A percentile compares a stretch with the other conserved stretches of the same genome.
phyloP scores from a whole-genome alignment of 2,113 vertebrate species.

The Aramus guarauna region DNA sequence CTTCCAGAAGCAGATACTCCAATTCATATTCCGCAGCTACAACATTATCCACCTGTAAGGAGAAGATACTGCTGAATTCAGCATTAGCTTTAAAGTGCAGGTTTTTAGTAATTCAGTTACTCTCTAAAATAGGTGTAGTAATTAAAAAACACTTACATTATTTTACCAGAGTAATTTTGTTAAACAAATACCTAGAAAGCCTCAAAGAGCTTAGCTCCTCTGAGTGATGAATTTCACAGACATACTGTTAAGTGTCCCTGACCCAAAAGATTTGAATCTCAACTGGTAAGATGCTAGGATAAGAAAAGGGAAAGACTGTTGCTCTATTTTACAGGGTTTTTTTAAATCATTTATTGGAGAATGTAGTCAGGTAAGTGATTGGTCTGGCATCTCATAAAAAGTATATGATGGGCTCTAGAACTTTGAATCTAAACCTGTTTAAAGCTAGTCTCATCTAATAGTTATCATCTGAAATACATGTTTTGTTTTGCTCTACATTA shows the following conservation, averaged over 20 bases:
- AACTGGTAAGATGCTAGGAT: not conserved
- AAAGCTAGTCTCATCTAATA: not conserved
- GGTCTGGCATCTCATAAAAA: not conserved
- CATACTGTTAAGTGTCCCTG: not conserved
- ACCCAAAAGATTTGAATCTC: not conserved
- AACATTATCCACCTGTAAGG: conserved; percentile 86
- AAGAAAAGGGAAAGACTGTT: not conserved
- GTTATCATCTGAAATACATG: not conserved
- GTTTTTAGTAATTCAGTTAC: not conserved
- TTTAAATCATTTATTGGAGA: not conserved
- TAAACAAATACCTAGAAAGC: not conserved
- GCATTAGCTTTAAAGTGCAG: not conserved
- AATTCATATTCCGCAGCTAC: conserved; percentile 93
- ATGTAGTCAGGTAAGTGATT: not conserved
- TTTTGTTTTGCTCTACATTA: not conserved
- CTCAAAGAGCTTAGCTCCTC: not conserved
- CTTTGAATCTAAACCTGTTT: not conserved
- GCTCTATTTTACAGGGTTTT: not conserved
- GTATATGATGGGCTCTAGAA: not conserved
- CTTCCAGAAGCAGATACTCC: conserved; percentile 92
- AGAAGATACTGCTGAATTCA: not conserved
- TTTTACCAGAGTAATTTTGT: not conserved
- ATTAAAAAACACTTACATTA: not conserved
- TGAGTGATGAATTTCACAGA: not conserved
- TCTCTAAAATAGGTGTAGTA: not conserved